Evolutionary conservation across 2,888 invertebrate species (phyloP).

Genomic region (Pseudanteris insignis): DNA sequence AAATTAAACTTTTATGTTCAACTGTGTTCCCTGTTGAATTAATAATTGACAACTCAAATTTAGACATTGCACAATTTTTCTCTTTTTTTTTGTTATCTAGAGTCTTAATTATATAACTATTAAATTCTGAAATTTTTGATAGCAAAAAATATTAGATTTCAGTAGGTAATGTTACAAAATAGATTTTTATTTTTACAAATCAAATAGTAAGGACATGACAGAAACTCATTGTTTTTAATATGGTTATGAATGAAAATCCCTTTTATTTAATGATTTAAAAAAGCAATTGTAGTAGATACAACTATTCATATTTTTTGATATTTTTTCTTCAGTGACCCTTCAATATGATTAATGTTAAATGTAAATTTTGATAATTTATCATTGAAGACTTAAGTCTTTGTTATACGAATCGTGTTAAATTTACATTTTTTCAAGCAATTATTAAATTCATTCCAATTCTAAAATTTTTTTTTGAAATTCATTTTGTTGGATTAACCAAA

Average conservation of each 20-base stretch:
- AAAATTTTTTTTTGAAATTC: too few species aligned
- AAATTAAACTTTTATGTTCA: not conserved
- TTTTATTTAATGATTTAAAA: not conserved
- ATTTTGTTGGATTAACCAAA: too few species aligned
- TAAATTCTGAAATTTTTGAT: not conserved
- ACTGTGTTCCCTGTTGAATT: not conserved
- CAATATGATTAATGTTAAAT: too few species aligned
- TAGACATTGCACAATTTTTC: not conserved
- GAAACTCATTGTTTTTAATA: not conserved
- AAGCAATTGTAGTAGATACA: not conserved
- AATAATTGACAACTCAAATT: not conserved
- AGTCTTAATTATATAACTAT: too few species aligned
- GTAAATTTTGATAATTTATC: too few species aligned
- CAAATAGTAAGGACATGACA: slow-evolving; percentile 8
- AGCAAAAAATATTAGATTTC: slow-evolving; percentile 3
- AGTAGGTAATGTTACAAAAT: too few species aligned
- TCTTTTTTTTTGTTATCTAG: not conserved
- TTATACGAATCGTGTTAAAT: too few species aligned
- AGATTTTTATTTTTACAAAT: too few species aligned
- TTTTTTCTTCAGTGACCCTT: too few species aligned
- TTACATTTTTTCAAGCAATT: too few species aligned
- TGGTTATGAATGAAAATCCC: slow-evolving; percentile 6
- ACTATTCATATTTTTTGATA: not conserved
- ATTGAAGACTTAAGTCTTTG: too few species aligned
- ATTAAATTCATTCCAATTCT: too few species aligned